Evolutionary conservation across 2,888 invertebrate genomes (phyloP), one percentile per base, ranked within the genome.

Genomic region (Leptodirus hochenwartii): DNA sequence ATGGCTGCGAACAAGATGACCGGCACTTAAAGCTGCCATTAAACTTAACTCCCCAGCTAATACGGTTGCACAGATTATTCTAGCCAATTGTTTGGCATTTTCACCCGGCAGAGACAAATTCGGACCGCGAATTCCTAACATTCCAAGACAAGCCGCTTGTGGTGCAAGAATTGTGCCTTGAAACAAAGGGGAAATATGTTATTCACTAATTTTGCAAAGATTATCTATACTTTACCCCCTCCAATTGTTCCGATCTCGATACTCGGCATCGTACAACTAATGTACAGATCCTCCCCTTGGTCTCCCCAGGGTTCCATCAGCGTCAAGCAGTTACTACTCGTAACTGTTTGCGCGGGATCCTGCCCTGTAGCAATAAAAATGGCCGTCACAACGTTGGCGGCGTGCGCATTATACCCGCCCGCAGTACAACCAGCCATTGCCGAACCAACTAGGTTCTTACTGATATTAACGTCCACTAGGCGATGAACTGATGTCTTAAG

Each of bases 351-450:
- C 0, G 96, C 98, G 5, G 93, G 91, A 61, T 98, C 98, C 66
- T 96, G 93, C 2, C 96, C 98, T 10, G 95, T 93, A 1, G 98
- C 96, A 37, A 96, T 80, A 50, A 78, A 98, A 20, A 98, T 79
- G n/a, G 98, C 96, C 0, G 96, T 90, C 2, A 98, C 95, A 60
- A 96, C 80, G 53, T 98, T 98, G 0, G 96, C 93, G 0, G 96
- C 91, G 53, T 98, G 98, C 0, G 96, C 95, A 53, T 98, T 98
- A 47, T 84, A 91, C 0, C 91, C 91, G 25, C 82, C 85, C 41
- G 90, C 76, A 41, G 90, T 77, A 40, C 84, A 84, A 1, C 93
- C 95, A 4, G 96, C 95, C 47, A 95, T 66, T 0, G 95, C 87
- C 0, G 93, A 91, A 1, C 98, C 98, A 2, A 88, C 71, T 50